Evolutionary conservation across 2,888 invertebrate genomes (phyloP).

Genomic region (Andrena dorsata): DNA sequence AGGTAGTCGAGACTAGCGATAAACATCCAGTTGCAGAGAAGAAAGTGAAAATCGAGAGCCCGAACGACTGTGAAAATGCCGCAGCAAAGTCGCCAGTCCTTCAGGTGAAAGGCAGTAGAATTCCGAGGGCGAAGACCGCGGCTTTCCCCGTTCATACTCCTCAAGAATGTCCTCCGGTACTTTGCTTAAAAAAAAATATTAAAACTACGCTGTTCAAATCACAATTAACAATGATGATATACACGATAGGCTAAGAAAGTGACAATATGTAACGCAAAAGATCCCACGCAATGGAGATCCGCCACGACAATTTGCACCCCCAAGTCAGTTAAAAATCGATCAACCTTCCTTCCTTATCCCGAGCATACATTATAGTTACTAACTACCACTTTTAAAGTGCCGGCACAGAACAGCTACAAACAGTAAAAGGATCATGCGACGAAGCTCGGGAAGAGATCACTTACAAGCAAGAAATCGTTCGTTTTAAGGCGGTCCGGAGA

Average conservation of each 20-base stretch:
- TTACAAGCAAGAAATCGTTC: constrained; percentile 20
- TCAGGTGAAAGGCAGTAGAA: constrained; percentile 56
- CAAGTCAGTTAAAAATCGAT: constrained; percentile 38
- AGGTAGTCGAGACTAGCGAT: neutral
- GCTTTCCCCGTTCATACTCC: constrained; percentile 10
- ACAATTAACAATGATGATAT: neutral
- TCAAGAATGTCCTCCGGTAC: constrained; percentile 36
- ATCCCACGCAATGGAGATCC: neutral
- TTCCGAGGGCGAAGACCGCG: constrained; percentile 59
- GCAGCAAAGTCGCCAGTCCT: constrained; percentile 2
- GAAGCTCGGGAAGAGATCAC: neutral
- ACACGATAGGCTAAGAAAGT: constrained; percentile 12
- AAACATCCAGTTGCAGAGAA: neutral
- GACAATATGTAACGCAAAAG: neutral
- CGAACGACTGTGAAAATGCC: neutral
- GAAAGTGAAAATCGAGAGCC: neutral
- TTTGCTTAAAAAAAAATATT: neutral
- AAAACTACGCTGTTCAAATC: too few relatives aligned
- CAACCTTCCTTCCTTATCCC: neutral
- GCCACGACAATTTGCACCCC: neutral
- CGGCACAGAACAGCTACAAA: neutral
- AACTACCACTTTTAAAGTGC: constrained; percentile 17
- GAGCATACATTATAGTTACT: neutral
- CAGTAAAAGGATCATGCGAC: neutral
- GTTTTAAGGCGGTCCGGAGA: constrained; percentile 1